Base-by-base conservation (phyloP, 92 coral and sea anemone species). In the Bergia sp. region DNA sequence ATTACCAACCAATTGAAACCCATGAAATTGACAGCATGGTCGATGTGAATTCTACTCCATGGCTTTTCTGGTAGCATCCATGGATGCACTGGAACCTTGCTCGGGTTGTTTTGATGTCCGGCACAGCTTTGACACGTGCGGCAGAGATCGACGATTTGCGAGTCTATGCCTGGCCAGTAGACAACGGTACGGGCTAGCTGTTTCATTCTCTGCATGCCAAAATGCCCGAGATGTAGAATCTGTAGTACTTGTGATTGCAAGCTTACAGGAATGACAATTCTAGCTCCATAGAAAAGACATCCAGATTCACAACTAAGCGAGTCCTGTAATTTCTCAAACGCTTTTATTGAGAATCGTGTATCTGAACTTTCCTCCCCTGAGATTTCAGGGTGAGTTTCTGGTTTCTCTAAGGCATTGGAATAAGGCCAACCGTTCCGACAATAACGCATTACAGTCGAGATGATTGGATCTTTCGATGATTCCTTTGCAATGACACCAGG, bases 31-130 rank as follows among this genome's bases (percentile, higher is more conserved):
- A 75, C 42, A 37, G 89, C 89, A 72, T 86, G 89, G 55, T 86
- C 89, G 1, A 86, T 40, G n/a, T n/a, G n/a, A n/a, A n/a, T n/a
- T n/a, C n/a, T n/a, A n/a, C n/a, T n/a, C n/a, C n/a, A n/a, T n/a
- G 86, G 89, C 76, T 74, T 13, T 21, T 86, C 89, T 39, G 89
- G 89, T 37, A 86, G 69, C 89, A 86, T 86, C 89, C 89, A 86
- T 1, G 89, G 89, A 86, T 86, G 81, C 36, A 39, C 65, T 37
- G 89, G 61, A 4, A 45, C 23, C 57, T 86, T 86, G 36, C 21
- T 2, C 37, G 86, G 89, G 20, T 86, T 86, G 86, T 86, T 86
- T 47, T 86, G 89, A 41, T 86, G 89, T 86, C 13, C 58, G 16
- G 65, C 82, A 43, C 89, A 86, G 37, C 45, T 4, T 73, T 12